Percentiles rank a stretch among this genome's conserved stretches.
phyloP scores from a whole-genome alignment of 2,113 vertebrate genomes.

The Aleadryas rufinucha region DNA sequence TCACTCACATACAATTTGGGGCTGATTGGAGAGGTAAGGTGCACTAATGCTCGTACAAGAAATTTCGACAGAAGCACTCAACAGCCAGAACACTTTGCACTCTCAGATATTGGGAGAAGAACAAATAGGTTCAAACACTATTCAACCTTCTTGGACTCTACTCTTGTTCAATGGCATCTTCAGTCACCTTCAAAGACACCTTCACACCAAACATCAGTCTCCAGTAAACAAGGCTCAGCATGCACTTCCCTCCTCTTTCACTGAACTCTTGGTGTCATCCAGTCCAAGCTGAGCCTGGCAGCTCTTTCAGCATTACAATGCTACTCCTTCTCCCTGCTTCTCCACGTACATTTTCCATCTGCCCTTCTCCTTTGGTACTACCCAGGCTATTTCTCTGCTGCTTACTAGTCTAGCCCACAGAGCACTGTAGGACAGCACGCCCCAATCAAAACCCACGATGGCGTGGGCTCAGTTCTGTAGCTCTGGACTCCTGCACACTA shows the following conservation, averaged over 20 bases:
- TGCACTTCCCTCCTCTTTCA: background rate
- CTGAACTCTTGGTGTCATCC: background rate
- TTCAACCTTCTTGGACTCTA: background rate
- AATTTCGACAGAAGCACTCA: background rate
- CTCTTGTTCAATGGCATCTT: background rate
- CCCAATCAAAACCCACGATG: fast-evolving
- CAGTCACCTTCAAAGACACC: background rate
- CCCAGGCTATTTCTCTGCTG: background rate
- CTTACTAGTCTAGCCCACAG: background rate
- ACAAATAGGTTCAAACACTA: background rate
- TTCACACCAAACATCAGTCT: background rate
- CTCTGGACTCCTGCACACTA: background rate
- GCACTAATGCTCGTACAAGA: background rate
- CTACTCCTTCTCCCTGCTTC: background rate
- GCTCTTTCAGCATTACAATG: background rate
- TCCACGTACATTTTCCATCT: background rate
- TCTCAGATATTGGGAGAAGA: background rate
- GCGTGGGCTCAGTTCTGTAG: fast-evolving
- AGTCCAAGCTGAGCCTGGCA: background rate
- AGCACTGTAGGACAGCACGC: background rate
- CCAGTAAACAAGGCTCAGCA: background rate
- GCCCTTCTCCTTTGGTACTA: background rate
- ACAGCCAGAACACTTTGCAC: background rate
- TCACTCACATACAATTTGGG: background rate
- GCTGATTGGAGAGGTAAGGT: background rate